phyloP scores from a whole-genome alignment of 2,888 invertebrate genomes.

The Eristalinus aeneus region DNA sequence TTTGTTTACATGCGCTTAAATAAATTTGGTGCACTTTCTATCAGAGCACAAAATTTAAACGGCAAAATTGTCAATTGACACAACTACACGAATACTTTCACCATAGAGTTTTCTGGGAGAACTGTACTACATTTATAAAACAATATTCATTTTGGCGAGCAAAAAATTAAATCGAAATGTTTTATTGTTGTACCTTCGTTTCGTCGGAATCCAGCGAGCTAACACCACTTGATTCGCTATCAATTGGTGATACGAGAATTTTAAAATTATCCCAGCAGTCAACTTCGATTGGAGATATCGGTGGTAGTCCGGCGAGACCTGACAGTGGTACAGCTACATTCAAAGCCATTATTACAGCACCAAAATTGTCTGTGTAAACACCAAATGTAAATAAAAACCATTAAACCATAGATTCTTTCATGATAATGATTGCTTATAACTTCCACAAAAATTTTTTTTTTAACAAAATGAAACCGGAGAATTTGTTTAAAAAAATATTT shows the following conservation, averaged over 20 bases:
- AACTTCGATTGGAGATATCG: constrained; percentile 73
- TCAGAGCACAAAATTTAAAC: too few species aligned
- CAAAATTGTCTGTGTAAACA: background rate
- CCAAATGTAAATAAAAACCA: background rate
- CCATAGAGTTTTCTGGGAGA: background rate
- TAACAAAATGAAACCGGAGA: background rate
- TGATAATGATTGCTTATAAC: background rate
- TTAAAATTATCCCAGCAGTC: constrained; percentile 73
- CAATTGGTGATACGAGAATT: constrained; percentile 79
- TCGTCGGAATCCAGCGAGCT: constrained; percentile 82
- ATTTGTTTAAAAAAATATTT: too few species aligned
- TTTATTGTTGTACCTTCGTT: constrained; percentile 64
- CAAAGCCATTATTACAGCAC: constrained; percentile 82
- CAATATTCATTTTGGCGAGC: too few species aligned
- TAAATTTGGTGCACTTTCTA: too few species aligned
- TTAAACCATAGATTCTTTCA: background rate
- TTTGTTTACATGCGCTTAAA: background rate
- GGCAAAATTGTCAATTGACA: too few species aligned
- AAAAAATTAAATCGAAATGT: too few species aligned
- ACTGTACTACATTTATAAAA: background rate
- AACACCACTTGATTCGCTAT: constrained; percentile 85
- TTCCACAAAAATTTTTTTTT: background rate
- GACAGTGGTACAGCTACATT: constrained; percentile 84
- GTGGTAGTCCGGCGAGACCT: constrained; percentile 78
- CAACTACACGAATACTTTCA: too few species aligned